A percentile compares a stretch with the other conserved stretches of the same genome.
Evolutionary conservation across 2,113 vertebrate genomes (phyloP).

Genomic region (Tringa solitaria): DNA sequence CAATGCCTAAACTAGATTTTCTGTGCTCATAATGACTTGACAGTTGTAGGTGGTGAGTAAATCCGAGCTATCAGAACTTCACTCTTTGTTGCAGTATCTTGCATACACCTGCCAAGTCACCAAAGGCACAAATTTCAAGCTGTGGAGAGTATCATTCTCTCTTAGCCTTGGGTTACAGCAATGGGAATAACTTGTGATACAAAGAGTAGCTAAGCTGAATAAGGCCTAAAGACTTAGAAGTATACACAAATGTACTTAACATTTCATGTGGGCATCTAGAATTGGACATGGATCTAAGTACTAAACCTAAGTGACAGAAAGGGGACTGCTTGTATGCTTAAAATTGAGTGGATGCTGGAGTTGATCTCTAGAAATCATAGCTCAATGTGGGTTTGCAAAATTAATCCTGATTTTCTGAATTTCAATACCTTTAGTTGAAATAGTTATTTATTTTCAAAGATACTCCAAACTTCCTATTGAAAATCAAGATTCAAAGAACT

Average conservation of each 20-base stretch:
- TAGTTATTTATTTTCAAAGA: not conserved
- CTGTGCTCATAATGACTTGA: not conserved
- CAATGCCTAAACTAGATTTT: not conserved
- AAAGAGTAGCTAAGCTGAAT: not conserved
- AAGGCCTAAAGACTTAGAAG: not conserved
- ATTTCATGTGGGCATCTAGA: not conserved
- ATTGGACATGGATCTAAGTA: not conserved
- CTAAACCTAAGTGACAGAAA: not conserved
- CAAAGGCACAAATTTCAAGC: not conserved
- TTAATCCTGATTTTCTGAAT: not conserved
- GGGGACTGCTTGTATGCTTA: not conserved
- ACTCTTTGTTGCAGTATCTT: not conserved
- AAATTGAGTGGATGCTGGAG: not conserved
- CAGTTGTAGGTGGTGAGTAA: not conserved
- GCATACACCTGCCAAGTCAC: not conserved
- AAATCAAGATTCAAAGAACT: not conserved
- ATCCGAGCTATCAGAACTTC: not conserved
- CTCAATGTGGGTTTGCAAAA: not conserved
- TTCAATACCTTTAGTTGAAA: not conserved
- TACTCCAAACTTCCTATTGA: not conserved
- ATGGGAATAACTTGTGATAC: not conserved
- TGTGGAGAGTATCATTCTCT: not conserved
- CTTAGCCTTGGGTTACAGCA: not conserved
- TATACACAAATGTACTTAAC: not conserved
- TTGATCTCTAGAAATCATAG: not conserved